Conservation (phyloP, 1,140 invertebrate genomes). For the Phymorhynchus buccinoides region DNA sequence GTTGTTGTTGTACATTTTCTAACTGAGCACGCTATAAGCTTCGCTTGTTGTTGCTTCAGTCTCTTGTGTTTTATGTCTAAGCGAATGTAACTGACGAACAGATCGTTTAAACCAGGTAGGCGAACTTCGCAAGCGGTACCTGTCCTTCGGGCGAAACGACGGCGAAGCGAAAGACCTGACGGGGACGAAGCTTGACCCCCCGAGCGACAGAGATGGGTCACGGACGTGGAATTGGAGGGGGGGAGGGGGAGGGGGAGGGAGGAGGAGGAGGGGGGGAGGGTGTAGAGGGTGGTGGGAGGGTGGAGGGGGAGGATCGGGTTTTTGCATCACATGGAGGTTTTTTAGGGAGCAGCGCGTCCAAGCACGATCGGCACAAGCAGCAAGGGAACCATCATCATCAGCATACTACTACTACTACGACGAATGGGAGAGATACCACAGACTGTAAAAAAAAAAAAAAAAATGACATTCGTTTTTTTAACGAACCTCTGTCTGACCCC, state of each 20-base stretch:
- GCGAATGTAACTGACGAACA: too few species aligned
- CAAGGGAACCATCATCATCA: background rate
- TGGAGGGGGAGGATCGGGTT: background rate
- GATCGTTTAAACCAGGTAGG: too few species aligned
- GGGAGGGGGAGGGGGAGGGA: background rate
- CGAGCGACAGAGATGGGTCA: constrained; percentile 1
- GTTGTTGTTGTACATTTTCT: too few species aligned
- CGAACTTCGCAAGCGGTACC: constrained; percentile 27
- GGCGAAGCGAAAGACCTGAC: constrained; percentile 19
- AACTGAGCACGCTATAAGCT: too few species aligned
- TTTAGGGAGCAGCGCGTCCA: constrained; percentile 22
- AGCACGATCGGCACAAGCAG: constrained; percentile 28
- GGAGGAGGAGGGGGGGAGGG: too few species aligned
- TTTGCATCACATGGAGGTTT: constrained; percentile 28
- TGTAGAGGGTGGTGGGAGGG: too few species aligned
- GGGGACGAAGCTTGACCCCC: constrained; percentile 20
- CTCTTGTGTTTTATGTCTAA: too few species aligned
- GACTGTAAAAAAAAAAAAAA: too few species aligned
- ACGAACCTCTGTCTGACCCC: too few species aligned
- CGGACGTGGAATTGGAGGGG: background rate
- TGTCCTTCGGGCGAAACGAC: constrained; percentile 27
- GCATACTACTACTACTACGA: background rate
- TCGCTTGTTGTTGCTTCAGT: too few species aligned
- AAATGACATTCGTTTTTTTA: too few species aligned
- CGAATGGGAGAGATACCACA: constrained; percentile 27